Percentiles rank a stretch among this genome's conserved stretches.
Evolutionary conservation across 1,140 invertebrate genomes (phyloP).

Genomic region (Melipona quadrifasciata): DNA sequence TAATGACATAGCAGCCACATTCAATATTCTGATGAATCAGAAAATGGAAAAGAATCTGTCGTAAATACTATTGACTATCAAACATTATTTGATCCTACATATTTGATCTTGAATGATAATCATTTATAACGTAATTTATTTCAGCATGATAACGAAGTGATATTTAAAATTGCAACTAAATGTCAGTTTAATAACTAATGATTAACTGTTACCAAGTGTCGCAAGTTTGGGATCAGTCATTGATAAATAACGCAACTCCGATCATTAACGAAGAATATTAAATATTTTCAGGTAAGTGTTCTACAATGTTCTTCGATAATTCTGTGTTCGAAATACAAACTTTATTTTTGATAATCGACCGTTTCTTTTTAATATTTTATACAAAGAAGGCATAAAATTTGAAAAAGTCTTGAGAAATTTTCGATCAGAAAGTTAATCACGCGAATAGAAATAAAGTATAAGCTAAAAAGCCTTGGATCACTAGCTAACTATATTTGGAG

Average conservation of each 20-base stretch:
- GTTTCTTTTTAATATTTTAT: neutral
- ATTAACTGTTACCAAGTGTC: neutral
- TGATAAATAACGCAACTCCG: neutral
- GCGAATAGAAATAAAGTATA: neutral
- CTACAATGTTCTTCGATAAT: neutral
- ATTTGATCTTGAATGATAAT: no score
- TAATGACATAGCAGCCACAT: neutral
- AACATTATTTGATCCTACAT: neutral
- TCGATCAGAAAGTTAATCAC: neutral
- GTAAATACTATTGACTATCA: neutral
- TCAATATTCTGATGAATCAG: neutral
- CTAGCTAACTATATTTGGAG: constrained; percentile 33
- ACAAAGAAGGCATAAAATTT: neutral
- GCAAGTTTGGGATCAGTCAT: neutral
- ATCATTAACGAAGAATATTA: neutral
- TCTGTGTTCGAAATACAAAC: neutral
- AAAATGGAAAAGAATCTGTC: neutral
- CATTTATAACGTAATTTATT: no score
- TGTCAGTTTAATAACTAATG: neutral
- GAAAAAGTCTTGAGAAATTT: neutral
- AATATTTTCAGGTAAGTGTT: neutral
- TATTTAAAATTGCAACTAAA: neutral
- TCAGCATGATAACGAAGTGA: no score
- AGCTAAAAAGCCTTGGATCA: neutral
- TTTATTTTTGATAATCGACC: neutral